Evolutionary conservation across 2,797 vertebrate species (phyloP).

Genomic region (Pipistrellus kuhlii): DNA sequence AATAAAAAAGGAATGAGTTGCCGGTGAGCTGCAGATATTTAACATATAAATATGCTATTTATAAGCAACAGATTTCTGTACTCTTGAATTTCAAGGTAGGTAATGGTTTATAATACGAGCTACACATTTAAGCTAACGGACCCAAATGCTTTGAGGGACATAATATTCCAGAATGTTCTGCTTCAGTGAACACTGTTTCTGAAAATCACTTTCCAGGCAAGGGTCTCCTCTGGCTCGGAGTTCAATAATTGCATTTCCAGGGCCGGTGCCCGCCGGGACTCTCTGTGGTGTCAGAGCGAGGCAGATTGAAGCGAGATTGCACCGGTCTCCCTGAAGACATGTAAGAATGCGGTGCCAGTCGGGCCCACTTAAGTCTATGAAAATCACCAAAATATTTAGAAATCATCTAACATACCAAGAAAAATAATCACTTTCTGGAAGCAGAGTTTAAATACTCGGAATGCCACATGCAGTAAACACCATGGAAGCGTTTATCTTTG

Average conservation of each 20-base stretch:
- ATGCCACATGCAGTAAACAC: not conserved
- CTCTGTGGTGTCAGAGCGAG: not conserved
- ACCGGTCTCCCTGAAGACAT: not conserved
- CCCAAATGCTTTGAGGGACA: conserved; percentile 61
- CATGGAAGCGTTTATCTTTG: not conserved
- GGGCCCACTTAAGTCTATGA: not conserved
- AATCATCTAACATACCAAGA: not conserved
- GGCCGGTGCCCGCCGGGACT: not conserved
- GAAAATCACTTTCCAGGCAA: conserved; percentile 56
- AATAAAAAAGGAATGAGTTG: conserved; percentile 45
- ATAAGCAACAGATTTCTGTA: conserved; percentile 59
- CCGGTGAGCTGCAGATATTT: conserved; percentile 4
- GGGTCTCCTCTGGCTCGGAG: not conserved
- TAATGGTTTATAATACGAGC: conserved; percentile 59
- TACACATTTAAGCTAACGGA: conserved; percentile 44
- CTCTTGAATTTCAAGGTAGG: conserved; percentile 42
- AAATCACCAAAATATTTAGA: not conserved
- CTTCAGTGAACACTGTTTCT: conserved; percentile 29
- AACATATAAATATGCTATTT: conserved; percentile 63
- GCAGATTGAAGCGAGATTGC: not conserved
- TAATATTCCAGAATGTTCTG: conserved; percentile 66
- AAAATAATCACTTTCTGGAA: conserved; percentile 26
- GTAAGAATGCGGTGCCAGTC: not conserved
- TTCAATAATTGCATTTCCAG: conserved; percentile 36
- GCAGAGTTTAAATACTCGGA: not conserved